These are phyloP conservation scores for Mormyrus hasselquistii DNA, from an alignment of 2,797 vertebrate species.

Conservation along the genomic window DNA sequence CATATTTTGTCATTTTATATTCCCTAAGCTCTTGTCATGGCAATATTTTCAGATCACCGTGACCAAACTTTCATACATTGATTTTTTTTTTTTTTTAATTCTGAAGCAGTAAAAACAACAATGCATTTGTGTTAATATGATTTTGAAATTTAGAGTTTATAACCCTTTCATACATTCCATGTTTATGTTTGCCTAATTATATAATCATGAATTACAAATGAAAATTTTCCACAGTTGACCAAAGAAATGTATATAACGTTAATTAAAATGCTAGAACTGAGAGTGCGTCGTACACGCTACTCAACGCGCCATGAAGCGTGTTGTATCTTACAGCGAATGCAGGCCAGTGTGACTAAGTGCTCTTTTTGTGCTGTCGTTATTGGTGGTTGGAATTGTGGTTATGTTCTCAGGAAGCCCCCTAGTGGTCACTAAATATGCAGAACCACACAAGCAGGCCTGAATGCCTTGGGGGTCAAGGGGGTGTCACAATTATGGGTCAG, in stretches of 20 bases:
- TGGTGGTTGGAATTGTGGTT: not conserved
- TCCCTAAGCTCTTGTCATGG: not conserved
- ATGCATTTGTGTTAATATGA: not conserved
- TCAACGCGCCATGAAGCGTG: not conserved
- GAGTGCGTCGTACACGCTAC: not conserved
- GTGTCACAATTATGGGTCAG: not conserved
- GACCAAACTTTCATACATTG: not conserved
- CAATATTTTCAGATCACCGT: not conserved
- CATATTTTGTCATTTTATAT: not conserved
- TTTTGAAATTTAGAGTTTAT: not conserved
- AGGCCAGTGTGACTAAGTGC: not conserved
- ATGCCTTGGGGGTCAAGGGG: not conserved
- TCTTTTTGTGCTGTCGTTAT: not conserved
- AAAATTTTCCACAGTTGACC: constrained; percentile 2
- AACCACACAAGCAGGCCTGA: not conserved
- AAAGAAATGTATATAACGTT: constrained; percentile 13
- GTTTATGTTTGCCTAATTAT: not conserved
- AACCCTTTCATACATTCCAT: not conserved
- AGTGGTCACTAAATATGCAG: not conserved
- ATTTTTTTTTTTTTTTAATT: not conserved
- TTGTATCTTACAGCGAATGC: not conserved
- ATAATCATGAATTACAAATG: not conserved
- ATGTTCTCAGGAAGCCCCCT: not conserved
- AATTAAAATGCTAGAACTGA: not conserved
- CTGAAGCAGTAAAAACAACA: not conserved